Base-by-base conservation (phyloP, 2,797 vertebrate species). In the Centropyge bicolor region DNA sequence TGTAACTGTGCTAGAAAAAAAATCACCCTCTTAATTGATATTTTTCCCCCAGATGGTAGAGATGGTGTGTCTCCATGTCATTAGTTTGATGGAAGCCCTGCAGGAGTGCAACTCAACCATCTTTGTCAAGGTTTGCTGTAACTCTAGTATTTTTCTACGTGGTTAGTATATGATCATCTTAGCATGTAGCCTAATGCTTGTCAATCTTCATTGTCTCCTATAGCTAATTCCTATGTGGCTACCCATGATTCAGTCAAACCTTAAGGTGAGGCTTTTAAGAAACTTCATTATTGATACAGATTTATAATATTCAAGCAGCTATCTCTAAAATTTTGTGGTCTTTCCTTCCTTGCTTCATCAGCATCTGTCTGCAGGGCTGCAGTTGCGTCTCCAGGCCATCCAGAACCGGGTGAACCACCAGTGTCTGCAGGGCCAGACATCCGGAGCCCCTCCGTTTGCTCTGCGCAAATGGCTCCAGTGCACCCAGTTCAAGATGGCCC, bases 161-260 rank as follows among this genome's bases (percentile, higher is more conserved):
- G 1, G 22, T 68, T 74, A 27, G 31, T 59, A 63, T 43, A 43
- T 52, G 13, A n/a, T 46, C 6, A 52, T 2, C 0, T 56, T 54
- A 69, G 74, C 14, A 66, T 2, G 13, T 5, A 35, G 6, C 3
- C 19, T 43, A 60, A 81, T 9, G n/a, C 31, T 65, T n/a, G 55
- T 54, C 62, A 2, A 38, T 74, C 0, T 19, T 60, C 46, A 41
- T 78, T 76, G 48, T 78, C 89, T 80, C 84, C 63, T 76, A 83
- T 86, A 99, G 98, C 95, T 99, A 16, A 99, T 99, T 91, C 98
- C 98, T 14, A 99, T 99, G 98, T 99, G 98, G 98, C 91, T 99
- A 78, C 98, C 98, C 61, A 99, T 99, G 98, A 99, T 99, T 93
- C 98, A 99, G 85, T 98, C 98, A 43, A 99, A 99, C 86, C 92